These are phyloP conservation scores for Margarornis squamiger DNA, from an alignment of 2,797 vertebrate genomes.

Conservation along the genomic window DNA sequence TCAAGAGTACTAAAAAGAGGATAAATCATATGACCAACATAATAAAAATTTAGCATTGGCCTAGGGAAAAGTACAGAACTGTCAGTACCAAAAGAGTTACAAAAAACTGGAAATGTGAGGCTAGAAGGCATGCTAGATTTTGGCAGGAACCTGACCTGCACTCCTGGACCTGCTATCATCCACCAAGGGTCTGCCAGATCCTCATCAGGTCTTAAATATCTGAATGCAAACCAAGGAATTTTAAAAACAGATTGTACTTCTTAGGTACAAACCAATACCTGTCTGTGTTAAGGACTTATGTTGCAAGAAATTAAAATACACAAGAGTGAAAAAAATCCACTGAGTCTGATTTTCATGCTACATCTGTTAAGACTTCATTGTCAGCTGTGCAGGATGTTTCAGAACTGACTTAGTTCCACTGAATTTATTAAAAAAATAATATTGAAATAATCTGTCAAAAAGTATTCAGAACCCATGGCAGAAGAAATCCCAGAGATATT, in stretches of 20 bases:
- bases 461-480: neutral
- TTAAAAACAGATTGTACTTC: constrained; percentile 19
- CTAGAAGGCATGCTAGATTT: neutral
- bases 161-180: neutral
- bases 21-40: neutral
- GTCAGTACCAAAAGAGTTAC: neutral
- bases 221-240: constrained; percentile 8
- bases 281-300: neutral
- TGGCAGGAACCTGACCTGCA: neutral
- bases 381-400: constrained; percentile 25
- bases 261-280: constrained; percentile 27
- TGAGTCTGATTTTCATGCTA: constrained; percentile 17
- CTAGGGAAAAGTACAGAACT: neutral
- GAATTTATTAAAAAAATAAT: neutral
- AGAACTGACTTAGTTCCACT: constrained; percentile 16
- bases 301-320: constrained; percentile 43
- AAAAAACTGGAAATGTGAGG: neutral
- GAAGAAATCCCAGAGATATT: constrained; percentile 17
- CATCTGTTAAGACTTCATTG: constrained; percentile 45
- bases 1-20: neutral
- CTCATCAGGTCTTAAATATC: constrained; percentile 3
- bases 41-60: neutral
- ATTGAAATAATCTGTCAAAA: constrained; percentile 18
- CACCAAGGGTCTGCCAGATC: neutral
- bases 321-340: constrained; percentile 21